Evolutionary conservation across 53 echinoderm and acorn worm species (phyloP), one percentile per base, ranked within the genome.

Genomic region (Henricia sp.): DNA sequence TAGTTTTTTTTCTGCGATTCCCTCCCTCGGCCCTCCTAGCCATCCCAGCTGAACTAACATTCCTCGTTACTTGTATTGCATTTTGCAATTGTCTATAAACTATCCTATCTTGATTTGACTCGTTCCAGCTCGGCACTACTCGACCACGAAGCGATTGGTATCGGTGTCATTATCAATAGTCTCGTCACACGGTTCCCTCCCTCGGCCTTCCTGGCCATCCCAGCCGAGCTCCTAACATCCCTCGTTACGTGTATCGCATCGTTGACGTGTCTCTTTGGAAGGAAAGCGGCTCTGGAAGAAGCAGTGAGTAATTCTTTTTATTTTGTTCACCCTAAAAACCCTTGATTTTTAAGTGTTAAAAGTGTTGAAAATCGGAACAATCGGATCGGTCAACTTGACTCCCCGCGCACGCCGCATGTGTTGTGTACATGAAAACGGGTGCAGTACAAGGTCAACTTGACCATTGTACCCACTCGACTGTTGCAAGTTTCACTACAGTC

Each of bases 211-310:
- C 86, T 92, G 17, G 42, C 67, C 34, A 77, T 90, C 19, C 91
- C 94, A 1, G 3, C 40, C 2, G 92, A 91, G 16, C 77, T 95
- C 36, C 53, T 94, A 26, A 84, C 82, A 28, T 94, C 99, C 6
- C 91, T 95, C 55, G 71, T 95, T 16, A 66, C 53, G 59, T 89
- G 75, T 39, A 37, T 99, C 56, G 66, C 94, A 3, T 87, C 82
- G 24, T 80, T 94, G 38, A 99, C 99, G 9, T 95, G 92, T 30
- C 66, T 89, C 37, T 99, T 88, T 30, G 92, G 99, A 52, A 76
- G 90, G 33, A 92, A 99, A 62, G 92, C 99, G 1, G 91, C 94
- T 1, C 85, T 94, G 26, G 99, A 99, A 70, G 99, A 99, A 82
- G 99, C 91, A 52, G 99, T 99, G 77, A 99, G 99, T 96, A 6